Base-by-base conservation (phyloP, 2,797 vertebrate genomes). In the Manis javanica region DNA sequence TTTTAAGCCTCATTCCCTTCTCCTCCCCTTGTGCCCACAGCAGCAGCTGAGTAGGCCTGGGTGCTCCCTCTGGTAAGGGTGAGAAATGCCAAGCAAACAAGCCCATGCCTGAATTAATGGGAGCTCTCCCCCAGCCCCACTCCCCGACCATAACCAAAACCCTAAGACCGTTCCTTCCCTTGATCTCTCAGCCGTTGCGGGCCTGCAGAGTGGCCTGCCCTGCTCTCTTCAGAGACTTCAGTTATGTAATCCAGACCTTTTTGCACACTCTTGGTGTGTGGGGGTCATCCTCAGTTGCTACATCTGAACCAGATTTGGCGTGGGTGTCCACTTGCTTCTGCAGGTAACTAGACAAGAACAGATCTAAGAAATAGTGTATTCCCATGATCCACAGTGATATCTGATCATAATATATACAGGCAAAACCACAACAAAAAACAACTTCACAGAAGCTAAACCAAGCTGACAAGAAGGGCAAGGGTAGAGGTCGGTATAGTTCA, bases 21-120 rank as follows among this genome's bases (percentile, higher is more conserved):
- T 85, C 2, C 49, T 81, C 26, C 61, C 49, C 14, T 19, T 0
- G 7, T 5, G 21, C n/a, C 26, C 26, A 21, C 8, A 74, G 46
- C 15, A 71, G 66, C 51, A 57, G n/a, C 49, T 42, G 24, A 77
- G 42, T 55, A 84, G 81, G 14, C 31, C 55, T 64, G 77, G 29
- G 23, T 34, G 10, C 19, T 66, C 10, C 53, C 15, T 37, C 78
- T 26, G 7, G n/a, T 37, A 55, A 88, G 49, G 29, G 46, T 1
- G 1, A 12, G 15, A 63, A 64, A 78, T 34, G 79, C 59, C 42
- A 31, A 68, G 26, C 0, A 3, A 84, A 23, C n/a, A 87, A 78
- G 29, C 2, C 8, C 0, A 26, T 16, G 12, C 13, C 81, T 71
- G 18, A 46, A 46, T 1, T 0, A 46, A 46, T 7, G 11, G 37